These are phyloP conservation scores for Agonopterix heracliana DNA, from an alignment of 2,888 invertebrate species.

Conservation along the genomic window DNA sequence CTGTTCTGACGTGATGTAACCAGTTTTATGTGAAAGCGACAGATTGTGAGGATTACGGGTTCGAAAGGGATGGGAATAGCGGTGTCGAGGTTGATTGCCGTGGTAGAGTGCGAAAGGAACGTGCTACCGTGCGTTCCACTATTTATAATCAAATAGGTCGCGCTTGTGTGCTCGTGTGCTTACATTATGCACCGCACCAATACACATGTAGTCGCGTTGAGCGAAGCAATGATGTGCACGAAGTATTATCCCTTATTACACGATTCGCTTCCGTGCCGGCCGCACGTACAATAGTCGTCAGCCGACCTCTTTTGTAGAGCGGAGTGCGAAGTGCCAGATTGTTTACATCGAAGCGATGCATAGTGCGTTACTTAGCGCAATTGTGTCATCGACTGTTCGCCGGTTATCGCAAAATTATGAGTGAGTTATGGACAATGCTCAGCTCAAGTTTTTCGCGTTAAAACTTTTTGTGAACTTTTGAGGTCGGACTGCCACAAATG, in stretches of 20 bases:
- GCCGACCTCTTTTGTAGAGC: conserved; percentile 62
- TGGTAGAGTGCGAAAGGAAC: conserved; percentile 71
- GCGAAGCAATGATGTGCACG: conserved; percentile 73
- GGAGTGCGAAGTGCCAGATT: conserved; percentile 61
- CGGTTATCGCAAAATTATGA: conserved; percentile 57
- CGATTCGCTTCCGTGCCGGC: conserved; percentile 64
- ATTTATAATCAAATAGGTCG: conserved; percentile 71
- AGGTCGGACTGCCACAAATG: conserved; percentile 34
- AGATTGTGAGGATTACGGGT: conserved; percentile 16
- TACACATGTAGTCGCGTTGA: conserved; percentile 41
- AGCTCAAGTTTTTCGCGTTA: conserved; percentile 44
- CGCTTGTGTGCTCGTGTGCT: conserved; percentile 57
- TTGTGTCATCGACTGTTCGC: conserved; percentile 68
- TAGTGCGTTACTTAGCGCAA: conserved; percentile 63
- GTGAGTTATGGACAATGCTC: conserved; percentile 62
- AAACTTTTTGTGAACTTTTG: conserved; percentile 59
- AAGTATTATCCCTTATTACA: conserved; percentile 74
- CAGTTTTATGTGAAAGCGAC: conserved; percentile 44
- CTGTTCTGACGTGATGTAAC: conserved; percentile 66
- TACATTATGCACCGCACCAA: conserved; percentile 67
- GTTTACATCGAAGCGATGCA: conserved; percentile 70
- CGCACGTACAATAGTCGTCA: conserved; percentile 67
- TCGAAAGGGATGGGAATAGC: conserved; percentile 41
- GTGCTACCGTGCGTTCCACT: conserved; percentile 75
- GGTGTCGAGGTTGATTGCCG: conserved; percentile 63